A percentile compares a stretch with the other conserved stretches of the same genome.
phyloP scores from a whole-genome alignment of 2,113 vertebrate genomes.

The Nothobranchius furzeri region DNA sequence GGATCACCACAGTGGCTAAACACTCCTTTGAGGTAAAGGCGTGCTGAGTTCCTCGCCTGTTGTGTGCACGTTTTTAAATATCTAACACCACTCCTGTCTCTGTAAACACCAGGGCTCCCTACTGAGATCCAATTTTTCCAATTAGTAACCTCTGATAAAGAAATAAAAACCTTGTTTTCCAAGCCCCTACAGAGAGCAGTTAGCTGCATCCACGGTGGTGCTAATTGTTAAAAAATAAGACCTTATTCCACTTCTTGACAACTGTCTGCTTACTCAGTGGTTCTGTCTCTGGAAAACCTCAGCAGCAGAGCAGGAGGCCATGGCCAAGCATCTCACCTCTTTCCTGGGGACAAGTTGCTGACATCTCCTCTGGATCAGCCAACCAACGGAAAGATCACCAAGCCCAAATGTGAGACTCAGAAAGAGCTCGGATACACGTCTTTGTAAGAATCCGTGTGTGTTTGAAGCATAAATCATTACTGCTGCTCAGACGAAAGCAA shows the following conservation, averaged over 20 bases:
- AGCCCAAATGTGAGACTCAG: slow-evolving; percentile 85
- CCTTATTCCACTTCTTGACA: slow-evolving; percentile 47
- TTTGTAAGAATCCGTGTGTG: slow-evolving; percentile 3
- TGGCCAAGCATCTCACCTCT: slow-evolving; percentile 77
- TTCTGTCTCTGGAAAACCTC: slow-evolving; percentile 91
- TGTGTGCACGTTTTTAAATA: neutral
- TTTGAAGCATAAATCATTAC: slow-evolving; percentile 10
- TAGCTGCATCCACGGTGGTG: slow-evolving; percentile 15
- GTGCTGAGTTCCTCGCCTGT: slow-evolving; percentile 6
- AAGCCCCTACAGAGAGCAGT: slow-evolving; percentile 8
- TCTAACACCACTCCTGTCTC: neutral
- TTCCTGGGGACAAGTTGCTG: slow-evolving; percentile 82
- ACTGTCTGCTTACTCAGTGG: slow-evolving; percentile 86
- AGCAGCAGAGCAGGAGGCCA: slow-evolving; percentile 86
- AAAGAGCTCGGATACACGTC: neutral
- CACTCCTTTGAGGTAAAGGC: slow-evolving; percentile 86
- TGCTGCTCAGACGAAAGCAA: slow-evolving; percentile 15
- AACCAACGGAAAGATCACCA: slow-evolving; percentile 69
- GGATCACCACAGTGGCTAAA: slow-evolving; percentile 81
- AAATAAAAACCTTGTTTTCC: neutral
- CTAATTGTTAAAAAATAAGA: slow-evolving; percentile 19
- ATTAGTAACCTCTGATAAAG: slow-evolving; percentile 37
- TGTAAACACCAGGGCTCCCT: slow-evolving; percentile 7
- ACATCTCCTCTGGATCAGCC: slow-evolving; percentile 59
- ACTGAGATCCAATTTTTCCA: slow-evolving; percentile 31